phyloP scores from a whole-genome alignment of 2,113 vertebrate species.

The Paradoxurus hermaphroditus region DNA sequence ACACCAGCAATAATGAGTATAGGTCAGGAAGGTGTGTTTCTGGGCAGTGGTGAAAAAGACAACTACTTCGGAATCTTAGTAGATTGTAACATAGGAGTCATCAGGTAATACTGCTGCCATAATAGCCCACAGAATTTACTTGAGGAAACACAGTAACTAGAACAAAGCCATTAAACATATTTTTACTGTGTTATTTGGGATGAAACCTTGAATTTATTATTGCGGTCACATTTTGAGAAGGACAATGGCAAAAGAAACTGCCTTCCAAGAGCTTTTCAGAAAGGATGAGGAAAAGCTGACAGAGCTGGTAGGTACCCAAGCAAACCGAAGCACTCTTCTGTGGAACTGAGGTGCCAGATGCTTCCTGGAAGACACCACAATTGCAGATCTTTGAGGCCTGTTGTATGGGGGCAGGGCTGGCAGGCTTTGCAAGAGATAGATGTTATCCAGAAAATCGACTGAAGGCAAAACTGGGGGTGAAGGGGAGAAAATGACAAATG shows the following conservation, averaged over 20 bases:
- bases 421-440: not conserved
- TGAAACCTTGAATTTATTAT: conserved; percentile 26
- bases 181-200: not conserved
- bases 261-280: not conserved
- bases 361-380: not conserved
- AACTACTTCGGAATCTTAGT: not conserved
- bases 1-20: not conserved
- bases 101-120: not conserved
- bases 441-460: not conserved
- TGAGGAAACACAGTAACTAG: not conserved
- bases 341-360: not conserved
- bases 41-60: not conserved
- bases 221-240: conserved; percentile 5
- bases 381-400: not conserved
- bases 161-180: not conserved
- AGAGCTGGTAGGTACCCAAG: not conserved
- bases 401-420: accelerated
- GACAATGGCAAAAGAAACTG: not conserved
- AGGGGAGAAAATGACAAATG: not conserved
- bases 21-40: not conserved
- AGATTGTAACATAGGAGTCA: not conserved
- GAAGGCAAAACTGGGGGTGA: not conserved
- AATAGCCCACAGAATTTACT: not conserved
- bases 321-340: not conserved
- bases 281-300: not conserved